Conservation (phyloP, 1,140 invertebrate species). For the Rhizoglyphus robini region DNA sequence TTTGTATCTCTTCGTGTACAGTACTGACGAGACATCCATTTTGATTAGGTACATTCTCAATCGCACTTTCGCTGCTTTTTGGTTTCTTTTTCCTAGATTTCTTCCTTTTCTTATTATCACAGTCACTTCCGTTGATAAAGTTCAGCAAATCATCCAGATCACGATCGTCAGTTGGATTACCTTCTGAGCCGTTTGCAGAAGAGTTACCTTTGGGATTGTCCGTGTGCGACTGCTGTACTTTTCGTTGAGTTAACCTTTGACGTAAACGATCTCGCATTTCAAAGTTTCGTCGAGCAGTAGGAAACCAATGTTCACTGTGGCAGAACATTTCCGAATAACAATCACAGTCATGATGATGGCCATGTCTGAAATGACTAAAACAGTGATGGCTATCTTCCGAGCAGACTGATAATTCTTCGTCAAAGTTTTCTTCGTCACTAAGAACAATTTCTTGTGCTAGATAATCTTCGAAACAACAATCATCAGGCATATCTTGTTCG, state of each 20-base stretch:
- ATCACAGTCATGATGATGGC: not conserved
- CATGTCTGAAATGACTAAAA: not conserved
- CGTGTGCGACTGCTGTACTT: not conserved
- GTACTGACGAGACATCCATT: too few relatives aligned
- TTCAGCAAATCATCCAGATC: not conserved
- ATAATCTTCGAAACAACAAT: not conserved
- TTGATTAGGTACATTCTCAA: too few relatives aligned
- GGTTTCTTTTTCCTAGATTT: not conserved
- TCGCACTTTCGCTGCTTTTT: not conserved
- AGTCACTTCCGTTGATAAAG: not conserved
- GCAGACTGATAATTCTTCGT: not conserved
- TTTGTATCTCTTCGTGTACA: not conserved
- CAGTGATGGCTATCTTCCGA: not conserved
- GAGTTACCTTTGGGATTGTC: not conserved
- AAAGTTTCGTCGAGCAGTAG: not conserved
- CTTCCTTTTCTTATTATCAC: conserved; percentile 1
- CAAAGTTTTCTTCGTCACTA: not conserved
- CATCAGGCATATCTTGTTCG: not conserved
- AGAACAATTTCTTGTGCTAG: not conserved
- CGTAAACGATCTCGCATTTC: not conserved
- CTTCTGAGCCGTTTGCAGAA: not conserved
- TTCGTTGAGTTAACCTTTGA: not conserved
- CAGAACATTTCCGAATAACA: not conserved
- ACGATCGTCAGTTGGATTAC: not conserved
- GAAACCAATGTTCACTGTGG: too few relatives aligned